Percentiles rank a stretch among this genome's conserved stretches.
Conservation (phyloP, 2,797 vertebrate species). For the Moxostoma hubbsi region DNA sequence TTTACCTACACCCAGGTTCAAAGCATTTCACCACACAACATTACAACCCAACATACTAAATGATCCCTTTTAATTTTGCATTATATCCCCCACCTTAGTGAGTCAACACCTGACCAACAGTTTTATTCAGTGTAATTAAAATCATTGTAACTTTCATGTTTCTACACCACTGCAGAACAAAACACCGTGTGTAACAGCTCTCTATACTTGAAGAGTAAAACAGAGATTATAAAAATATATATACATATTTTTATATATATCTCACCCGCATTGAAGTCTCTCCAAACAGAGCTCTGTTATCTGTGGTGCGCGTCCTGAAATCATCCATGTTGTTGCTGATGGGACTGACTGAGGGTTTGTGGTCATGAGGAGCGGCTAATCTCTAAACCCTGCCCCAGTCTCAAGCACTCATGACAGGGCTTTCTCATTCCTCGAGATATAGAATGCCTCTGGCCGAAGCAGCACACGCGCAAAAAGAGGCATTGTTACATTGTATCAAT, state of each 20-base stretch:
- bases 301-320: slow-evolving; percentile 73
- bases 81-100: neutral
- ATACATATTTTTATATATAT: neutral
- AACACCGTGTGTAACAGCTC: neutral
- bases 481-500: neutral
- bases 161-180: neutral
- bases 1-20: neutral
- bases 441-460: neutral
- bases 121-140: neutral
- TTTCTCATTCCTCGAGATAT: slow-evolving; percentile 7
- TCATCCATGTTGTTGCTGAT: slow-evolving; percentile 73
- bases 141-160: neutral
- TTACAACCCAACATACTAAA: too few relatives aligned
- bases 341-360: slow-evolving; percentile 30
- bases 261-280: slow-evolving; percentile 81
- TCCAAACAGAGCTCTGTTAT: slow-evolving; percentile 81
- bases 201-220: too few relatives aligned
- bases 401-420: slow-evolving; percentile 37
- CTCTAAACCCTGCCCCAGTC: slow-evolving; percentile 31
- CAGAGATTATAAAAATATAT: too few relatives aligned
- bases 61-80: neutral
- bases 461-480: neutral
- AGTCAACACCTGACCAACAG: too few relatives aligned
- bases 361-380: slow-evolving; percentile 55
- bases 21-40: too few relatives aligned